Conservation (phyloP, 2,113 vertebrate genomes). For the Cryptotis parvus region DNA sequence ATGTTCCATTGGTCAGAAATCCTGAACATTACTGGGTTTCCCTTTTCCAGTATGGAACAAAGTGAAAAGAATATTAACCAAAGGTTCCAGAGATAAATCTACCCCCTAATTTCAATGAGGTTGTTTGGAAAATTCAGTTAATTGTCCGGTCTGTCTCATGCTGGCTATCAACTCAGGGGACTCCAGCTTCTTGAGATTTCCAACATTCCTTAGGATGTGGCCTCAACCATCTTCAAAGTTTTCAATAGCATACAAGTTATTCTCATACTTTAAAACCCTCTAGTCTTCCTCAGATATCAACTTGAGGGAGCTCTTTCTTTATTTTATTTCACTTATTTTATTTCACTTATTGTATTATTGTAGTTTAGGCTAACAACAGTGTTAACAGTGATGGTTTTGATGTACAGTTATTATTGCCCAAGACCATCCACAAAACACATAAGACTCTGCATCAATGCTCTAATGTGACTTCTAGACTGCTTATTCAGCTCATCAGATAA, state of each 20-base stretch:
- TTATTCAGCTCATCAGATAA: too few relatives aligned
- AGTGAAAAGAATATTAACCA: not conserved
- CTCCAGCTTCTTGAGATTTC: not conserved
- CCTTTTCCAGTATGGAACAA: not conserved
- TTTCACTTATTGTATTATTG: too few relatives aligned
- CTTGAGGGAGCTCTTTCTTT: not conserved
- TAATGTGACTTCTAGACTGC: too few relatives aligned
- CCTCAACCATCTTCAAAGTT: not conserved
- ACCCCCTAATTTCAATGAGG: too few relatives aligned
- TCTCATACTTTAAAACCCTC: not conserved
- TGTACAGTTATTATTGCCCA: too few relatives aligned
- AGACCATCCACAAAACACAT: too few relatives aligned
- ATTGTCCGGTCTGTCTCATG: not conserved
- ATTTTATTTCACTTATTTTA: not conserved
- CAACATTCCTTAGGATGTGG: not conserved
- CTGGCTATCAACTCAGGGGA: not conserved
- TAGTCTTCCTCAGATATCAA: not conserved
- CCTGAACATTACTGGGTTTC: not conserved
- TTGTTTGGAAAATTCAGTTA: not conserved
- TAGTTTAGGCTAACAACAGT: too few relatives aligned
- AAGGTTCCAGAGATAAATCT: not conserved
- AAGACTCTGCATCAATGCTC: too few relatives aligned
- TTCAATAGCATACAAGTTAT: not conserved
- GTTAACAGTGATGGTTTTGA: too few relatives aligned
- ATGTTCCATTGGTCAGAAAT: not conserved